phyloP scores from a whole-genome alignment of 2,797 vertebrate genomes.

The Ammospiza maritima region DNA sequence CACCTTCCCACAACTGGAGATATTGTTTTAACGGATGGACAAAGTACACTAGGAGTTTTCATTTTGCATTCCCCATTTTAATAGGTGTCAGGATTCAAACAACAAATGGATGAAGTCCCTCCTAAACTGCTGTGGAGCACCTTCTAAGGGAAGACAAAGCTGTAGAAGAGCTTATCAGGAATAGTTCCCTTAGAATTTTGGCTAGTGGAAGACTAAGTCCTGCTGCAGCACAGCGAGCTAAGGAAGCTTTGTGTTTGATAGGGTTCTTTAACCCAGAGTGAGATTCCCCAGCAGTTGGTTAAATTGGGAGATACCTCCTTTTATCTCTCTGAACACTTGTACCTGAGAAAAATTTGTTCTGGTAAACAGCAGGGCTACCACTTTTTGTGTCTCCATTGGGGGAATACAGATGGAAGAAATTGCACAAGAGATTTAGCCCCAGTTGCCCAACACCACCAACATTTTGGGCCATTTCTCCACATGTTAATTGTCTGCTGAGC shows the following conservation, averaged over 20 bases:
- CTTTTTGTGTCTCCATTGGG: accelerated
- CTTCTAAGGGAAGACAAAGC: not conserved
- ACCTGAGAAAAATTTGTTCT: not conserved
- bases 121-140: not conserved
- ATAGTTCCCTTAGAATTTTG: not conserved
- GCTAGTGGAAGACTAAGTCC: not conserved
- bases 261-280: not conserved
- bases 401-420: not conserved
- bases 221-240: not conserved
- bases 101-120: not conserved
- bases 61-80: not conserved
- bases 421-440: not conserved
- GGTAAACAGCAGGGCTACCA: not conserved
- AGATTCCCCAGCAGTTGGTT: not conserved
- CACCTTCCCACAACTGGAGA: not conserved
- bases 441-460: accelerated
- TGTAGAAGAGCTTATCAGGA: not conserved
- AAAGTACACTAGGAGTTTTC: not conserved
- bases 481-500: accelerated
- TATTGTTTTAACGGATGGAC: not conserved
- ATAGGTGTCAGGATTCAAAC: not conserved
- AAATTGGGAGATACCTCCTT: not conserved
- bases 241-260: not conserved
- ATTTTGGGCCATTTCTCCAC: not conserved
- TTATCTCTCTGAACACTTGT: not conserved